phyloP scores from a whole-genome alignment of 2,113 vertebrate genomes.

The Oryzias woworae region DNA sequence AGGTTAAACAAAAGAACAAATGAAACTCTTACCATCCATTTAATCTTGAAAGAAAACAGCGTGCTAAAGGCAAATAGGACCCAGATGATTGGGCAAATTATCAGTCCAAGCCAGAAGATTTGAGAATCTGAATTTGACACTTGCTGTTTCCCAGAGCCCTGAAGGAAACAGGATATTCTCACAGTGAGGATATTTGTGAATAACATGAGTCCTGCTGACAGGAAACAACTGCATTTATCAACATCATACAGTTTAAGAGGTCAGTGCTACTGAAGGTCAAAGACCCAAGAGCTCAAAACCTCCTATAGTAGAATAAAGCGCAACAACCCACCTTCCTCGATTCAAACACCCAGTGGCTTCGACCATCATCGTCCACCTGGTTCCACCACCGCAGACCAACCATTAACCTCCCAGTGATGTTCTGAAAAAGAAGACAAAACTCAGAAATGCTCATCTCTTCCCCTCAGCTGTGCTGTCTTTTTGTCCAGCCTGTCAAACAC shows the following conservation, averaged over 20 bases:
- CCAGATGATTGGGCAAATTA: conserved; percentile 89
- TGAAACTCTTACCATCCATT: conserved; percentile 89
- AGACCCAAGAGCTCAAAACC: not conserved
- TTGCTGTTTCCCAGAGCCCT: conserved; percentile 69
- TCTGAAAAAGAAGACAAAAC: conserved; percentile 58
- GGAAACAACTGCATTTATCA: not conserved
- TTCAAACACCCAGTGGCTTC: conserved; percentile 94
- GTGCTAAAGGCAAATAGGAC: conserved; percentile 90
- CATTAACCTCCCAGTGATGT: conserved; percentile 91
- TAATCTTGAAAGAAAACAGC: conserved; percentile 90
- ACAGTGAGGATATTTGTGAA: conserved; percentile 32
- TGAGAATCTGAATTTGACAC: conserved; percentile 87
- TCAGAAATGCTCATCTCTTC: too few relatives aligned
- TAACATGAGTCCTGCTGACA: not conserved
- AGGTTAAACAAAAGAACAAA: not conserved
- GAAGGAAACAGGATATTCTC: conserved; percentile 47
- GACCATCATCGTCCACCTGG: conserved; percentile 94
- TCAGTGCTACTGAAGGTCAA: not conserved
- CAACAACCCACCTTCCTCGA: conserved; percentile 82
- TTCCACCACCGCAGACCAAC: conserved; percentile 98
- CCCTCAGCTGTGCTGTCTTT: too few relatives aligned
- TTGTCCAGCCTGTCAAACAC: too few relatives aligned
- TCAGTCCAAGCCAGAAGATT: conserved; percentile 93
- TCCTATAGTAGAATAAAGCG: not conserved
- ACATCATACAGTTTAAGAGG: not conserved